Evolutionary conservation across 2,888 invertebrate genomes (phyloP).

Genomic region (Caenorhabditis wallacei): DNA sequence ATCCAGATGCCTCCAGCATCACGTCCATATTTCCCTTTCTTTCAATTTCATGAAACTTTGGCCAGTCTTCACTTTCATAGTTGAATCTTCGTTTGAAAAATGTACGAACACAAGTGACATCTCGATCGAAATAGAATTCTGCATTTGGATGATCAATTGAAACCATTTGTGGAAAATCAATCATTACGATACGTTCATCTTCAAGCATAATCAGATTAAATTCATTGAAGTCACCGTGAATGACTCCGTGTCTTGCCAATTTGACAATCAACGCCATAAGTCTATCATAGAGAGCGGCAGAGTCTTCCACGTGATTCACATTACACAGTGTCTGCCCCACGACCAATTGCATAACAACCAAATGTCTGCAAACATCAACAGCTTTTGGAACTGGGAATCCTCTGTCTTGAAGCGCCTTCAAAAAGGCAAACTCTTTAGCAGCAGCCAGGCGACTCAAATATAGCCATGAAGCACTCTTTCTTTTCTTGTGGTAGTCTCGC

Average conservation of each 20-base stretch:
- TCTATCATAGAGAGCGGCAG: constrained; percentile 89
- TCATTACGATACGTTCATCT: constrained; percentile 90
- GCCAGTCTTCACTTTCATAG: constrained; percentile 89
- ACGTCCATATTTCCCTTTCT: constrained; percentile 90
- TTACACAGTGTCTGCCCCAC: constrained; percentile 85
- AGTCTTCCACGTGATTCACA: constrained; percentile 74
- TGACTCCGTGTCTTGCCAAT: constrained; percentile 95
- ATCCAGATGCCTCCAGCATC: constrained; percentile 93
- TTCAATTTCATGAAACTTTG: constrained; percentile 84
- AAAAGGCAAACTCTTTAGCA: constrained; percentile 92
- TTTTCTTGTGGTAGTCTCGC: constrained; percentile 95
- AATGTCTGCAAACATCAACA: constrained; percentile 94
- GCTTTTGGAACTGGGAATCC: constrained; percentile 97
- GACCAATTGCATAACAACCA: constrained; percentile 96
- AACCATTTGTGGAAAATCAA: constrained; percentile 99
- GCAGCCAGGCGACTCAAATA: constrained; percentile 97
- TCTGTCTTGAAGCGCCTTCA: constrained; percentile 90
- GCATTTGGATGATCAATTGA: constrained; percentile 95
- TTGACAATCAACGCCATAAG: constrained; percentile 94
- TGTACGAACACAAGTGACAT: constrained; percentile 93
- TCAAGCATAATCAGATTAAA: constrained; percentile 92
- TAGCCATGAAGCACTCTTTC: constrained; percentile 93
- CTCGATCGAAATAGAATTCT: constrained; percentile 93
- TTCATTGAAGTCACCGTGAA: constrained; percentile 99
- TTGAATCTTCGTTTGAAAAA: constrained; percentile 88